Conservation (phyloP, 1,140 invertebrate genomes). For the Plutomurus gul region DNA sequence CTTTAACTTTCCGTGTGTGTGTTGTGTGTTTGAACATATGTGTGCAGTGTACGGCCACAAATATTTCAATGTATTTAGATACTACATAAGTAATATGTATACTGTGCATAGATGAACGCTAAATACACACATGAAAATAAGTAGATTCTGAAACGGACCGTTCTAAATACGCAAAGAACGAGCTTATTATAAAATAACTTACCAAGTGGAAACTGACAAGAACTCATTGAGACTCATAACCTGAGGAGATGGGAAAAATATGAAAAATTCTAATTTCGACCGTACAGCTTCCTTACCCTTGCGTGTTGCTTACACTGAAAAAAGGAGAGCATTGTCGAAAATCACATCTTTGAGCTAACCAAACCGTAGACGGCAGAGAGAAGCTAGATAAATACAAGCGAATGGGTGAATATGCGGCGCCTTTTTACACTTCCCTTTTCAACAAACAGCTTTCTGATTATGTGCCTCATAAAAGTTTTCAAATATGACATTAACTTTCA, state of each 20-base stretch:
- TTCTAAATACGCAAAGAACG: neutral
- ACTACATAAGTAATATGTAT: no score
- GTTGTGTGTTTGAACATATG: no score
- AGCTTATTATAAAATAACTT: conserved; percentile 16
- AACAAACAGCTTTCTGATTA: conserved; percentile 43
- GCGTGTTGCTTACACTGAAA: conserved; percentile 4
- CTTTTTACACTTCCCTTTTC: conserved; percentile 26
- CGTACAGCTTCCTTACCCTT: neutral
- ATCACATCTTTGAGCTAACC: conserved; percentile 19
- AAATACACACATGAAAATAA: no score
- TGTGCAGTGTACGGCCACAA: no score
- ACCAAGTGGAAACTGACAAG: neutral
- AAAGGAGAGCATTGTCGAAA: conserved; percentile 6
- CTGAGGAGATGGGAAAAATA: neutral
- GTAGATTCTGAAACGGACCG: no score
- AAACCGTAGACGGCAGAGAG: neutral
- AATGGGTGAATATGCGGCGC: conserved; percentile 31
- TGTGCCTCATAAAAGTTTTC: conserved; percentile 44
- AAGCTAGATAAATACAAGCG: conserved; percentile 18
- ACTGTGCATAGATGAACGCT: no score
- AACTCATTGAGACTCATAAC: neutral
- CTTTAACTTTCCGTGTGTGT: no score
- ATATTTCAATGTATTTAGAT: no score
- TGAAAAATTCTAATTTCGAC: neutral
- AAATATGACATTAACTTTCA: conserved; percentile 42